A percentile compares a stretch with the other conserved stretches of the same genome.
phyloP scores from a whole-genome alignment of 2,888 invertebrate species.

The Spilosoma lubricipeda region DNA sequence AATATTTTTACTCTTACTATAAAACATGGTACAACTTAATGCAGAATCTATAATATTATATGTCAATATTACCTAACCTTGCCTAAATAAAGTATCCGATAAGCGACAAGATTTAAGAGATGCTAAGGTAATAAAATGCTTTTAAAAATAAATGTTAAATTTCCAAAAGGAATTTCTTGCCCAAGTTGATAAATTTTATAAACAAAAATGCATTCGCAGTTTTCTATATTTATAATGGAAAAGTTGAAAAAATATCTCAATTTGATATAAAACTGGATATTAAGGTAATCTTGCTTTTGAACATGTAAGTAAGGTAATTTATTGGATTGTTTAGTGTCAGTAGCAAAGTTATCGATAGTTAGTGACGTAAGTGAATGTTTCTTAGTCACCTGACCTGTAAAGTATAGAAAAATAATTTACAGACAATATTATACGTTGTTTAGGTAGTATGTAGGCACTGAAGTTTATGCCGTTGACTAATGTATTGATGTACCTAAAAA shows the following conservation, averaged over 20 bases:
- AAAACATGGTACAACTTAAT: slow-evolving; percentile 23
- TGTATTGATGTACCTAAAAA: slow-evolving; percentile 81
- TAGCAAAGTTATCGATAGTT: slow-evolving; percentile 52
- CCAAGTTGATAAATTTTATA: slow-evolving; percentile 44
- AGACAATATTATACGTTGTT: slow-evolving; percentile 84
- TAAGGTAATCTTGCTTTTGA: slow-evolving; percentile 50
- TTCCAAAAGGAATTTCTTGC: slow-evolving; percentile 35
- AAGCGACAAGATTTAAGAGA: slow-evolving; percentile 22
- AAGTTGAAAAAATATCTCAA: slow-evolving; percentile 32
- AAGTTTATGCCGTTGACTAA: slow-evolving; percentile 84
- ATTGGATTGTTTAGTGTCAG: slow-evolving; percentile 49
- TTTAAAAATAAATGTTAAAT: slow-evolving; percentile 11
- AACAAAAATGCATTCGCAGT: slow-evolving; percentile 55
- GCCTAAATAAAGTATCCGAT: slow-evolving; percentile 21
- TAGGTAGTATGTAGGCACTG: slow-evolving; percentile 85
- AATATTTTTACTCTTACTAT: slow-evolving; percentile 27
- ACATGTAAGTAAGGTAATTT: slow-evolving; percentile 46
- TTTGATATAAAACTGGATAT: slow-evolving; percentile 46
- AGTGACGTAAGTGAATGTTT: slow-evolving; percentile 65
- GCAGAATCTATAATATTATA: not conserved
- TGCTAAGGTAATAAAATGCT: not conserved
- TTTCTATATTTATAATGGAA: slow-evolving; percentile 73
- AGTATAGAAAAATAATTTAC: slow-evolving; percentile 78
- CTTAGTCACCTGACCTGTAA: slow-evolving; percentile 73
- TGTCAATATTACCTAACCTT: not conserved